Evolutionary conservation across 2,113 vertebrate genomes (phyloP).

Genomic region (Globicephala melas): DNA sequence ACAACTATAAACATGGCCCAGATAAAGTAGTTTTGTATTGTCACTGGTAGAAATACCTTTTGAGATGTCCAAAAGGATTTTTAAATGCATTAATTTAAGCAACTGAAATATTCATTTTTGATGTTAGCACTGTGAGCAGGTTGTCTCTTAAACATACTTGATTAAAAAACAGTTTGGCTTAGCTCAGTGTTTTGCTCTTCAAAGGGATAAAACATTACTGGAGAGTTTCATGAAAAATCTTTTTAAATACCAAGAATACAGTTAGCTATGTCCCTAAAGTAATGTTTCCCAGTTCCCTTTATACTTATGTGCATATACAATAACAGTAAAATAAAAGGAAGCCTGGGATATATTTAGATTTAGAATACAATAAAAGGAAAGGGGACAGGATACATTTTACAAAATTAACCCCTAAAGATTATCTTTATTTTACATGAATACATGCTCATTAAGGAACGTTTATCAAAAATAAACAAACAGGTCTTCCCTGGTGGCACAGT

Average conservation of each 20-base stretch:
- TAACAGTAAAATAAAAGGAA: background rate
- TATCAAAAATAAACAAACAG: background rate
- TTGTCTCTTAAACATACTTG: background rate
- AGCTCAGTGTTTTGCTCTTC: slow-evolving; percentile 3
- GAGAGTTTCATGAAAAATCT: slow-evolving; percentile 18
- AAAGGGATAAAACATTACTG: slow-evolving; percentile 4
- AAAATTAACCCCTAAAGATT: background rate
- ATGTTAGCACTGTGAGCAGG: background rate
- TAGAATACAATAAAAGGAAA: background rate
- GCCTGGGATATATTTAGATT: background rate
- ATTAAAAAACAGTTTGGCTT: slow-evolving; percentile 35
- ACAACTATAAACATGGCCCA: background rate
- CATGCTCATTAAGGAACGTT: background rate
- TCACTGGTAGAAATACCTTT: background rate
- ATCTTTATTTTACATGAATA: background rate
- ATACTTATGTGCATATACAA: background rate
- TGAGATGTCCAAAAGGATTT: slow-evolving; percentile 15
- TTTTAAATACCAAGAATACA: background rate
- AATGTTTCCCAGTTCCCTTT: background rate
- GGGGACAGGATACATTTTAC: background rate
- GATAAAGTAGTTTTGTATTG: background rate
- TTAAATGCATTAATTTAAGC: slow-evolving; percentile 45
- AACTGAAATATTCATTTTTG: slow-evolving; percentile 53
- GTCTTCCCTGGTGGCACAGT: too few species aligned
- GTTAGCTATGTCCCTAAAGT: background rate